Evolutionary conservation across 1,140 invertebrate genomes (phyloP), one percentile per base, ranked within the genome.

Genomic region (Bactericera cockerelli): DNA sequence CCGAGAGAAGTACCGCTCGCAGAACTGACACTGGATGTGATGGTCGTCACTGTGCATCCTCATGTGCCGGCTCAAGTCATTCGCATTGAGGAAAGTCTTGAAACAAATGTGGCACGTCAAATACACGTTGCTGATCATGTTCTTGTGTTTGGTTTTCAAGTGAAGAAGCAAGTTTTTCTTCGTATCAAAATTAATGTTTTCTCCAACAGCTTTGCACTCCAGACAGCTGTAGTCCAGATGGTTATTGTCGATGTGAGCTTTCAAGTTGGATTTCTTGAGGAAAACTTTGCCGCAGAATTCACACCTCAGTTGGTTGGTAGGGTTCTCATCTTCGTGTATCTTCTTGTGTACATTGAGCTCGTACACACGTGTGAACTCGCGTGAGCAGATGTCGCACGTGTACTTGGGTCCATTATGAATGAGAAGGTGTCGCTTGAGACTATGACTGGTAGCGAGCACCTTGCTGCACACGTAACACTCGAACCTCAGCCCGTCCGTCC

Each of bases 361-460:
- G 19, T 49, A 49, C 3, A 49, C 42, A 19, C 42, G 42, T 49
- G 42, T 49, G 22, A 49, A 49, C n/a, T 49, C 42, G 6, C n/a
- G 4, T 4, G 42, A 4, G 19, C 42, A 49, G 6, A 49, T 22
- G 3, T 49, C n/a, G 19, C 42, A 49, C 22, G 42, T 49, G 19
- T 49, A 49, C n/a, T 49, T 49, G 22, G 42, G 42, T 49, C 42
- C 42, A 49, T 49, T 49, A 49, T 49, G 42, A 19, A 49, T 49
- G n/a, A 49, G 22, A 8, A 49, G 22, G 19, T 49, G 42, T 49
- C 42, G n/a, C 19, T 49, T 49, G 4, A 49, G 19, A n/a, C 42
- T 49, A 49, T 49, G 42, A 49, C 42, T 49, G 4, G 42, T 49
- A 4, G 42, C 42, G 3, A 49, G n/a, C 8, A 49, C 22, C 22